These are phyloP conservation scores for Drosophila sechellia DNA, from an alignment of 1,140 invertebrate species.

Conservation along the genomic window DNA sequence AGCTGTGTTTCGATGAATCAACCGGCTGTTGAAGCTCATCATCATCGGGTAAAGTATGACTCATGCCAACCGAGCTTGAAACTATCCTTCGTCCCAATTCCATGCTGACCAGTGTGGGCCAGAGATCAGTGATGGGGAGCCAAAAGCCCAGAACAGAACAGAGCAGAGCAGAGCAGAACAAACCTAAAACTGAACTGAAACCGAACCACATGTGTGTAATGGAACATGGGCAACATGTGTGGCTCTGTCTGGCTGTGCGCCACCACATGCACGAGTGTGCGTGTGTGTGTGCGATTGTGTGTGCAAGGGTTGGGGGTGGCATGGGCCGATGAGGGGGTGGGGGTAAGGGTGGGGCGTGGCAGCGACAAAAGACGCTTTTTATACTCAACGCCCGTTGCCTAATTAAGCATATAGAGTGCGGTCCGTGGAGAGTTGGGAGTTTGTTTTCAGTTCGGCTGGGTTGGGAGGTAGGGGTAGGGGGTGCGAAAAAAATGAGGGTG, in stretches of 20 bases:
- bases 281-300: constrained; percentile 16
- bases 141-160: constrained; percentile 30
- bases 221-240: constrained; percentile 73
- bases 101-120: constrained; percentile 53
- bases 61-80: background rate
- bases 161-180: constrained; percentile 8
- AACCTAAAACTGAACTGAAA: constrained; percentile 19
- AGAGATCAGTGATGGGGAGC: constrained; percentile 56
- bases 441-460: background rate
- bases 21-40: background rate
- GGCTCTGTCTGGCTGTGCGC: constrained; percentile 1
- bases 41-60: too few species aligned
- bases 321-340: background rate
- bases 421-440: background rate
- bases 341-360: constrained; percentile 61
- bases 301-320: background rate
- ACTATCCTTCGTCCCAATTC: background rate
- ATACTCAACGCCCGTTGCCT: constrained; percentile 75
- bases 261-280: background rate
- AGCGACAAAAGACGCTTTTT: constrained; percentile 77
- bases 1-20: background rate
- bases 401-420: constrained; percentile 72
- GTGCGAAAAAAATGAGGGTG: background rate
- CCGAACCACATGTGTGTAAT: constrained; percentile 67
- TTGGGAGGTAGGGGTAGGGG: background rate